phyloP scores from a whole-genome alignment of 2,797 vertebrate genomes.

The Hoplostethus mediterraneus region DNA sequence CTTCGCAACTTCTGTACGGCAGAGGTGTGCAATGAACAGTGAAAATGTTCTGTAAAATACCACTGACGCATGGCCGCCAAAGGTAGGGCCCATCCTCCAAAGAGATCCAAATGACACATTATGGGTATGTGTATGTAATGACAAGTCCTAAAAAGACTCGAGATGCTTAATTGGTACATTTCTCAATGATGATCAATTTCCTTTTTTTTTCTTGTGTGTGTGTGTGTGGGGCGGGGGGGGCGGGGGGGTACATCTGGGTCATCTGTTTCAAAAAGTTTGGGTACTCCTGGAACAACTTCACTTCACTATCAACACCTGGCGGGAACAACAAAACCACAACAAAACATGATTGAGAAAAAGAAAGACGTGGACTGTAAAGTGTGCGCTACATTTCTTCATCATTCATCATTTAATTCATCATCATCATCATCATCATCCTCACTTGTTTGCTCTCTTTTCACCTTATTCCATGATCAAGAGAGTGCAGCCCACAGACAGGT shows the following conservation, averaged over 20 bases:
- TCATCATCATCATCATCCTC: background rate
- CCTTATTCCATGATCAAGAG: slow-evolving; percentile 1
- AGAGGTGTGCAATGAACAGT: no score
- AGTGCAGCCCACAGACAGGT: background rate
- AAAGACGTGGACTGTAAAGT: background rate
- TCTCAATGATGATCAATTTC: background rate
- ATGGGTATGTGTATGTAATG: no score
- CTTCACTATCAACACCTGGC: background rate
- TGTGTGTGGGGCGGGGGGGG: no score
- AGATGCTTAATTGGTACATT: background rate
- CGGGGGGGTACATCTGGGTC: no score
- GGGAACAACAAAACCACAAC: background rate
- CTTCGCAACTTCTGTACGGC: background rate
- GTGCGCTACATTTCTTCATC: background rate
- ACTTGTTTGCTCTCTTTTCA: slow-evolving; percentile 18
- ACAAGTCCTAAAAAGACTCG: background rate
- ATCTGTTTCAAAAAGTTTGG: background rate
- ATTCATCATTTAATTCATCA: background rate
- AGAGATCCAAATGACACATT: background rate
- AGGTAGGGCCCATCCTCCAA: background rate
- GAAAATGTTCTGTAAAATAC: no score
- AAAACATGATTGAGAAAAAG: background rate
- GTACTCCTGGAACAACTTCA: no score
- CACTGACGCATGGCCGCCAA: background rate
- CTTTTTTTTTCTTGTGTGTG: no score